Evolutionary conservation across 2,797 vertebrate genomes (phyloP).

Genomic region (Dipus sagitta): DNA sequence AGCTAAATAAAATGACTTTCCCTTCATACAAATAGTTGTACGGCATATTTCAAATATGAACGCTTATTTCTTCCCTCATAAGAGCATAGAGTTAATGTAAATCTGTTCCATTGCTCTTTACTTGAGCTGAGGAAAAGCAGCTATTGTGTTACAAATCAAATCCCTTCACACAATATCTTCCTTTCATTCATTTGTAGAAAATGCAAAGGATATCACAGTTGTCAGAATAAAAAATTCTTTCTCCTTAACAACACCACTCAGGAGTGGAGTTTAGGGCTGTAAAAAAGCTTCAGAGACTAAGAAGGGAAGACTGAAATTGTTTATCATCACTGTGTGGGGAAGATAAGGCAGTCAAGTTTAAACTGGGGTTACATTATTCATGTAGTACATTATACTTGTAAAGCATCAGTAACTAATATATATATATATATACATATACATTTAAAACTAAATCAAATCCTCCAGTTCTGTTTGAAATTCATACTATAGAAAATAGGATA

Average conservation of each 20-base stretch:
- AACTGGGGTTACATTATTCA: slow-evolving; percentile 51
- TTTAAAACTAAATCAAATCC: slow-evolving; percentile 47
- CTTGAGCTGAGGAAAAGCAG: slow-evolving; percentile 83
- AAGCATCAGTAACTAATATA: slow-evolving; percentile 13
- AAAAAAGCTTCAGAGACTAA: slow-evolving; percentile 76
- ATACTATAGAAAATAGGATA: neutral
- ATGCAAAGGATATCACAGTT: slow-evolving; percentile 81
- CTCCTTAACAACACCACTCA: slow-evolving; percentile 76
- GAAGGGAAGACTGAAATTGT: slow-evolving; percentile 59
- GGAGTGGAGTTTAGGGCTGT: slow-evolving; percentile 78
- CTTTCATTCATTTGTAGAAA: slow-evolving; percentile 82
- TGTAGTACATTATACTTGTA: slow-evolving; percentile 42
- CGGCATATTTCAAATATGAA: slow-evolving; percentile 86
- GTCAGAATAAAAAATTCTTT: slow-evolving; percentile 85
- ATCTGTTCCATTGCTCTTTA: slow-evolving; percentile 79
- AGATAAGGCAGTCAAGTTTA: slow-evolving; percentile 55
- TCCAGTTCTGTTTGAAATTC: slow-evolving; percentile 46
- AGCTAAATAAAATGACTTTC: slow-evolving; percentile 83
- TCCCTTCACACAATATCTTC: slow-evolving; percentile 73
- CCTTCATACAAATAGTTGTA: slow-evolving; percentile 84
- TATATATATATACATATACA: neutral
- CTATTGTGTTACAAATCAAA: slow-evolving; percentile 85
- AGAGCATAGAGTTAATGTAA: slow-evolving; percentile 85
- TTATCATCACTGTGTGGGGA: slow-evolving; percentile 30
- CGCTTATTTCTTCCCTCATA: slow-evolving; percentile 84